Evolutionary conservation across 2,888 invertebrate species (phyloP).

Genomic region (Drosophila kuntzei): DNA sequence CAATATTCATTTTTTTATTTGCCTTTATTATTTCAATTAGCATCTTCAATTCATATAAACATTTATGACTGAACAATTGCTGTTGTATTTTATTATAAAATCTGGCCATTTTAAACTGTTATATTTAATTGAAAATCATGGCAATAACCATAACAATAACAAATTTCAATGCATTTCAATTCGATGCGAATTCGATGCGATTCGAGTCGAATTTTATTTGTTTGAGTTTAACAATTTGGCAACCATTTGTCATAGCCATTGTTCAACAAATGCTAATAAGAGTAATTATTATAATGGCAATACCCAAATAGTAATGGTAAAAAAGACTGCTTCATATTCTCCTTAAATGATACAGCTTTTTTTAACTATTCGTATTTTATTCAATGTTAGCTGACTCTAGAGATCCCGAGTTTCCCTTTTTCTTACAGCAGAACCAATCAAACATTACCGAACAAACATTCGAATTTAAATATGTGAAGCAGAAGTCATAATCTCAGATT

Average conservation of each 20-base stretch:
- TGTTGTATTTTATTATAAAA: slow-evolving; percentile 23
- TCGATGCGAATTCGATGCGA: slow-evolving; percentile 5
- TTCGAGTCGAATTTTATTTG: not conserved
- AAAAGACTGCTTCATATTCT: too few relatives aligned
- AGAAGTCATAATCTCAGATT: too few relatives aligned
- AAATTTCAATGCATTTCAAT: slow-evolving; percentile 15
- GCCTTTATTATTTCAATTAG: slow-evolving; percentile 21
- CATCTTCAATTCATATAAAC: slow-evolving; percentile 27
- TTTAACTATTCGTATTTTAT: too few relatives aligned
- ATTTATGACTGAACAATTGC: slow-evolving; percentile 16
- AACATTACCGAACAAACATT: too few relatives aligned
- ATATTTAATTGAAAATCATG: slow-evolving; percentile 27
- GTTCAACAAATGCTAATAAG: not conserved
- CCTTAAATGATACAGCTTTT: too few relatives aligned
- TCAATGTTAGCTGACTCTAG: too few relatives aligned
- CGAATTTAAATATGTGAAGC: too few relatives aligned
- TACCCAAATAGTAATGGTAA: slow-evolving; percentile 17
- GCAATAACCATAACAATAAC: slow-evolving; percentile 13
- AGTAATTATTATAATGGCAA: slow-evolving; percentile 1
- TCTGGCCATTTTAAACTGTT: slow-evolving; percentile 8
- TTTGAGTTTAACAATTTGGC: not conserved
- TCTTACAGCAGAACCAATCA: too few relatives aligned
- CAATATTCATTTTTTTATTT: not conserved
- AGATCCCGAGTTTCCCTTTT: too few relatives aligned
- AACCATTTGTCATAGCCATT: slow-evolving; percentile 14